Conservation (phyloP, 1,140 invertebrate genomes). For the Pachyrhynchus sulphureomaculatus region DNA sequence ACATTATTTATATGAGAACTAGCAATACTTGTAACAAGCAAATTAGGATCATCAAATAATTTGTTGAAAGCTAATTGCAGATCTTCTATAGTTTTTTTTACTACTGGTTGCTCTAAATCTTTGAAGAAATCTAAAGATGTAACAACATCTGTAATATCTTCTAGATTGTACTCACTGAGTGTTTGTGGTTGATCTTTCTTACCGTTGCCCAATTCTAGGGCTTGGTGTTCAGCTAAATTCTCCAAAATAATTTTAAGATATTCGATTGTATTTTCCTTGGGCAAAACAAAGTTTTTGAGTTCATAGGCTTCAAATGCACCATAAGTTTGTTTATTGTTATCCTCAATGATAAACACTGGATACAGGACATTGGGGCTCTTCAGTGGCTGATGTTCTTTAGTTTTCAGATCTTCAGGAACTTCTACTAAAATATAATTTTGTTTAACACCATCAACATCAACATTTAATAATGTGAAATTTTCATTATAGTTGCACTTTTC, state of each 20-base stretch:
- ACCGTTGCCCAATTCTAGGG: not conserved
- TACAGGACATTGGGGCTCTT: too few relatives aligned
- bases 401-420: too few relatives aligned
- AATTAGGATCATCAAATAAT: not conserved
- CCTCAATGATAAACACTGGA: not conserved
- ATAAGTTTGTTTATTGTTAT: not conserved
- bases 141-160: not conserved
- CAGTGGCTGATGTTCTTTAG: too few relatives aligned
- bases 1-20: not conserved
- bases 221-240: constrained; percentile 6
- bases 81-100: not conserved
- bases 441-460: too few relatives aligned
- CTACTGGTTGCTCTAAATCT: not conserved
- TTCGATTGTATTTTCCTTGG: not conserved
- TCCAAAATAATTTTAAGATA: not conserved
- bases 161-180: not conserved
- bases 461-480: too few relatives aligned
- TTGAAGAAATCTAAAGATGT: not conserved
- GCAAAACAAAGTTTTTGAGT: not conserved
- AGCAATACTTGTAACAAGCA: constrained; percentile 7
- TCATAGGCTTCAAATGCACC: not conserved
- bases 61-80: constrained; percentile 3
- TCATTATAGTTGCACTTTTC: too few relatives aligned
- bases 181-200: not conserved
- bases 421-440: not conserved